A percentile compares a stretch with the other conserved stretches of the same genome.
These are phyloP conservation scores for Bubo bubo DNA, from an alignment of 2,113 vertebrate species.

Conservation along the genomic window DNA sequence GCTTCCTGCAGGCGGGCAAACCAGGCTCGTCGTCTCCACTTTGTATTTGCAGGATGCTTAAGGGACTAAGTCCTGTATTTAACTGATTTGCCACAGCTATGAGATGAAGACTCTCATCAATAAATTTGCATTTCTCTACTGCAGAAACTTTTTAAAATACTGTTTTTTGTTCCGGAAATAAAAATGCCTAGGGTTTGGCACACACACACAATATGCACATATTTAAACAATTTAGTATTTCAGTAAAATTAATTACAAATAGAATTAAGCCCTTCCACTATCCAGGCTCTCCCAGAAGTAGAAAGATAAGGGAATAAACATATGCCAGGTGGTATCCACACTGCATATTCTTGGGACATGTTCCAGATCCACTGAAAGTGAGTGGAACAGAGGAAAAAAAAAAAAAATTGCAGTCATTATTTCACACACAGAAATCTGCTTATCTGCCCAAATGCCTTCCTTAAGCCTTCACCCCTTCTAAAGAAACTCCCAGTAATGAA, in stretches of 20 bases:
- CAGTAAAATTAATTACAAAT: background rate
- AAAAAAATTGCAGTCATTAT: accelerated
- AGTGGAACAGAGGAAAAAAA: background rate
- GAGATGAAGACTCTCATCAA: background rate
- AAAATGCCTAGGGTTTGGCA: background rate
- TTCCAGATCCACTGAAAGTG: background rate
- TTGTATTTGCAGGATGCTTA: background rate
- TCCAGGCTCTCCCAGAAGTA: background rate
- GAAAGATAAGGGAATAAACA: background rate
- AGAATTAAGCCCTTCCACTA: background rate
- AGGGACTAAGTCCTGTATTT: background rate
- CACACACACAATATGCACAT: background rate
- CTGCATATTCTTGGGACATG: background rate
- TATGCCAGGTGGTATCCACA: background rate
- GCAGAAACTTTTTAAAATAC: background rate
- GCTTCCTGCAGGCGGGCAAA: background rate
- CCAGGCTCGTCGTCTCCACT: accelerated
- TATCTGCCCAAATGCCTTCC: background rate
- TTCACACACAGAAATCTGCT: background rate
- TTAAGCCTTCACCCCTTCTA: background rate
- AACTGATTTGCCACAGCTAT: background rate
- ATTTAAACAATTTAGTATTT: background rate
- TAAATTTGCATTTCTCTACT: background rate
- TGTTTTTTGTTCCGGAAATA: background rate
- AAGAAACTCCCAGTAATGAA: background rate